phyloP scores from a whole-genome alignment of 2,113 vertebrate genomes.

The Mungos mungo region DNA sequence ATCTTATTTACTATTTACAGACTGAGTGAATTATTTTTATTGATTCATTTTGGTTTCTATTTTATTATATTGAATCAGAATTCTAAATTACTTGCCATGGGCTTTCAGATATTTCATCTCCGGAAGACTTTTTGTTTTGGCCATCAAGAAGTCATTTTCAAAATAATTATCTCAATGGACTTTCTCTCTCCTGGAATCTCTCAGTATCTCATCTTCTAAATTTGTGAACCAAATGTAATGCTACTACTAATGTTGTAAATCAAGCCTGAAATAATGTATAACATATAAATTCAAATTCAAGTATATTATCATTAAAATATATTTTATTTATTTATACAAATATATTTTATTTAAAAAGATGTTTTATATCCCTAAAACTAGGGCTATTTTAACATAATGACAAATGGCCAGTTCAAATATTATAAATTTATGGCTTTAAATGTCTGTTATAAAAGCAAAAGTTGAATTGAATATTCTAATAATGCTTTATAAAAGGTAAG shows the following conservation, averaged over 20 bases:
- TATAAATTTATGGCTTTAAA: neutral
- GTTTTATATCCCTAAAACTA: neutral
- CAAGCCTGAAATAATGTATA: neutral
- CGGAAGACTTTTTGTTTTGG: neutral
- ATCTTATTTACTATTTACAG: constrained; percentile 41
- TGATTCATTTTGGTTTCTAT: constrained; percentile 5
- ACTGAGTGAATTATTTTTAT: neutral
- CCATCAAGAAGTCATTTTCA: constrained; percentile 29
- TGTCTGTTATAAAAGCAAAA: neutral
- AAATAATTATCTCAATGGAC: neutral
- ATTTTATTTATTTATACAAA: neutral
- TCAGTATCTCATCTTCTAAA: neutral
- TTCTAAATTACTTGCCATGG: neutral
- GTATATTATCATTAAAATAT: neutral
- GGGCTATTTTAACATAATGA: neutral
- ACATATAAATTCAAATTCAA: constrained; percentile 36
- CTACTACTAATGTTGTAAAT: neutral
- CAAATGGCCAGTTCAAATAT: neutral
- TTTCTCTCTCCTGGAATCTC: neutral
- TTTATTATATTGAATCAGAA: neutral
- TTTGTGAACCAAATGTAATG: neutral
- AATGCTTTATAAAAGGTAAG: neutral
- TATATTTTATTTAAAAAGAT: constrained; percentile 10
- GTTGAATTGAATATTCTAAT: neutral
- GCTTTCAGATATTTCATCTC: neutral